phyloP scores from a whole-genome alignment of 1,140 invertebrate genomes.

The Gonatopus flavifemur region DNA sequence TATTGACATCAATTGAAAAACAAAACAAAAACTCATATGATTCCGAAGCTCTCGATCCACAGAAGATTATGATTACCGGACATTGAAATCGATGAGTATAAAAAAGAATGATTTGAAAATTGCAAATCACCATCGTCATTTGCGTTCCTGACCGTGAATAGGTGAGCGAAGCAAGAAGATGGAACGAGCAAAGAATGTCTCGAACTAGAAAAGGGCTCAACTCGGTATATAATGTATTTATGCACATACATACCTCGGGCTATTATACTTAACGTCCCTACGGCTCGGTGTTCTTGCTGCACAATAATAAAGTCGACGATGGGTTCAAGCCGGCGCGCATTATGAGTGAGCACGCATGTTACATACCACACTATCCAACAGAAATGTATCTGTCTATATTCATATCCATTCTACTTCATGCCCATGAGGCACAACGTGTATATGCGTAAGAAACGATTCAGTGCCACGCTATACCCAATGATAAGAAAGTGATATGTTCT shows the following conservation, averaged over 20 bases:
- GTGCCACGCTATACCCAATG: no score
- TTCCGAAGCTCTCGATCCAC: no score
- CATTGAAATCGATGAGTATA: no score
- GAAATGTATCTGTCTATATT: constrained; percentile 19
- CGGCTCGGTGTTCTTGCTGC: constrained; percentile 18
- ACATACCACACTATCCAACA: constrained; percentile 7
- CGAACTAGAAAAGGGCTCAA: constrained; percentile 7
- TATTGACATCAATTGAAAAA: no score
- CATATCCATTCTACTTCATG: constrained; percentile 6
- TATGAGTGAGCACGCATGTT: constrained; percentile 31
- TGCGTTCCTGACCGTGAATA: constrained; percentile 19
- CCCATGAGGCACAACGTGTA: constrained; percentile 5
- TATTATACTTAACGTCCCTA: constrained; percentile 25
- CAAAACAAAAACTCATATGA: no score
- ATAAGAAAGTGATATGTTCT: no score
- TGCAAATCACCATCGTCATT: constrained; percentile 26
- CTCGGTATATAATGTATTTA: constrained; percentile 15
- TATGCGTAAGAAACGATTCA: background rate
- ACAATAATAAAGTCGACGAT: constrained; percentile 30
- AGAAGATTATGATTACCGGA: no score
- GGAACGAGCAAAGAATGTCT: background rate
- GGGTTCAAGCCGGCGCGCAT: constrained; percentile 20
- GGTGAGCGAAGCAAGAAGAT: constrained; percentile 6
- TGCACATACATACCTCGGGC: constrained; percentile 13
- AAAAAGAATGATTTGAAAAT: constrained; percentile 15